Percentiles rank a stretch among this genome's conserved stretches.
Evolutionary conservation across 2,113 vertebrate genomes (phyloP).

Genomic region (Esox niger): DNA sequence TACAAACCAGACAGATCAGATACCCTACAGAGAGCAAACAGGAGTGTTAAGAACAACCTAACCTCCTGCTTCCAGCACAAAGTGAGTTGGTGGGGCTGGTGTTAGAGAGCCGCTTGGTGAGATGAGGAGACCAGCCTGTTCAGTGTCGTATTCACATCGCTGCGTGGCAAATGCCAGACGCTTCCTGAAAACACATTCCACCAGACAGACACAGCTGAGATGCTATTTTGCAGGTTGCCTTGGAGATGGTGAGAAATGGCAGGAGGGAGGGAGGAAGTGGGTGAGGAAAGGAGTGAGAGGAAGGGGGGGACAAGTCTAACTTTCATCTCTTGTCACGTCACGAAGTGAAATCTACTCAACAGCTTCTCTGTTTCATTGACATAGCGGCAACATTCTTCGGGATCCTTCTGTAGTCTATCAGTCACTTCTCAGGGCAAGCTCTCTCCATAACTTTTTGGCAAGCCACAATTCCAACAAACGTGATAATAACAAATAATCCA

Average conservation of each 20-base stretch:
- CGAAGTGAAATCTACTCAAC: constrained; percentile 32
- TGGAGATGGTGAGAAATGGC: constrained; percentile 27
- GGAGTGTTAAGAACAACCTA: too few species aligned
- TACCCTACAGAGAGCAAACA: too few species aligned
- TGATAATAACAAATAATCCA: too few species aligned
- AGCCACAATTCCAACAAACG: too few species aligned
- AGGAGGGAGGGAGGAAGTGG: constrained; percentile 14
- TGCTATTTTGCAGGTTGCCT: constrained; percentile 45
- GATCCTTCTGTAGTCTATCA: background rate
- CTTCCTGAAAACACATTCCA: constrained; percentile 33
- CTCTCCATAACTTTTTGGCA: too few species aligned
- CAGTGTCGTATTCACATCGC: constrained; percentile 32
- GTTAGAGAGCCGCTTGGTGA: background rate
- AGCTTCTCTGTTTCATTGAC: constrained; percentile 2
- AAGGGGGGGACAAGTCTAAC: background rate
- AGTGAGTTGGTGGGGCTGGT: background rate
- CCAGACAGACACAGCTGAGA: constrained; percentile 36
- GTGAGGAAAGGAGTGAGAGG: constrained; percentile 6
- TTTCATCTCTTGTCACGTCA: constrained; percentile 40
- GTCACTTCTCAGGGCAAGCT: background rate
- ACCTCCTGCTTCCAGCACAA: too few species aligned
- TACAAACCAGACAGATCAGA: too few species aligned
- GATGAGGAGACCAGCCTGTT: too few species aligned
- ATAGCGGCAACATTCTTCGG: constrained; percentile 1
- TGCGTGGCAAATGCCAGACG: constrained; percentile 19